Evolutionary conservation across 92 coral and sea anemone species (phyloP), one percentile per base, ranked within the genome.

Genomic region (Palythoa grandiflora): DNA sequence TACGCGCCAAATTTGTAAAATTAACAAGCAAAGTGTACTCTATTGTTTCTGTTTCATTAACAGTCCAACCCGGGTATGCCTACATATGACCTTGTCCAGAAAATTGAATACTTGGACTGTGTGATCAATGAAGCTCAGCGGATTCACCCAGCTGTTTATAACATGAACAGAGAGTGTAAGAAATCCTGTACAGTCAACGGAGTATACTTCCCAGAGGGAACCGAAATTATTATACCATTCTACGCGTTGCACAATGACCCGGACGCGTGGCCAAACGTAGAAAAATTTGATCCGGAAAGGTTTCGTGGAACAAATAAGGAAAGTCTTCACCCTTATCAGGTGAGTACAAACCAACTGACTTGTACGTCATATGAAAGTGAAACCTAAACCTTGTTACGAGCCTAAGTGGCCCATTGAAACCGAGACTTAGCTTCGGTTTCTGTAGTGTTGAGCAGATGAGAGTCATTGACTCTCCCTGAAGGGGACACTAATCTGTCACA

Each of bases 21-120:
- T 35, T 10, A 28, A 13, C 50, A 44, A 1, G 50, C 50, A 44
- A 1, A 44, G 7, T 44, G 35, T 65, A 38, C 17, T 16, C 51
- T 73, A 15, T 38, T 38, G n/a, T 15, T 40, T 38, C 20, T 73
- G 21, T 40, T 38, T 52, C 10, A 1, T 13, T 54, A 53, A 19
- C 90, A 93, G 84, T 57, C 94, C 38, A 84, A 89, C 48, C 89
- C 89, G 11, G 96, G 87, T 3, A 75, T 81, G 52, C 87, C 94
- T 5, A 20, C 91, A 76, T 93, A 89, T 39, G 96, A 93, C 21
- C 89, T 93, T 17, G 90, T 89, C n/a, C 88, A 89, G 52, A 90
- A 93, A 8, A 84, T 93, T 59, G 96, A 93, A 87, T 93, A 93
- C 84, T 79, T 93, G 71, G 94, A 93, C 15, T 93, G 96, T 79